phyloP scores from a whole-genome alignment of 2,888 invertebrate species.

The Phragmatobia fuliginosa region DNA sequence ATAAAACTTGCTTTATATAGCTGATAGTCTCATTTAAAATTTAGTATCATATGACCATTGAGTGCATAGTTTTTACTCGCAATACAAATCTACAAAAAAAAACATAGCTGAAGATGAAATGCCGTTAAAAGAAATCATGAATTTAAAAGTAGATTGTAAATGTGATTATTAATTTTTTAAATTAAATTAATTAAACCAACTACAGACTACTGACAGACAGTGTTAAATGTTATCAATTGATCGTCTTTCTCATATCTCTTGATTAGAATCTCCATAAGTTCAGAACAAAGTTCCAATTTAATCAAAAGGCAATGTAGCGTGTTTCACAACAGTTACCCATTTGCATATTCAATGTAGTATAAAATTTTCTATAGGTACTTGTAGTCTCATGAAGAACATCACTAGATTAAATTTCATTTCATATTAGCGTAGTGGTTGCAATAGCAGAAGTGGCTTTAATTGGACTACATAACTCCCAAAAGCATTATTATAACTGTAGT shows the following conservation, averaged over 20 bases:
- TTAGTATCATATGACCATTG: too few species aligned
- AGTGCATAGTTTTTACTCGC: too few species aligned
- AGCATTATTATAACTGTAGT: constrained; percentile 42
- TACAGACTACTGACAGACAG: background rate
- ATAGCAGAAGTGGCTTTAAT: constrained; percentile 20
- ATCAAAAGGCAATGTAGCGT: background rate
- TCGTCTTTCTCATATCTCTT: background rate
- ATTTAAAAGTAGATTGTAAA: background rate
- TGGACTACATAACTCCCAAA: constrained; percentile 30
- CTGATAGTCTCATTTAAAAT: too few species aligned
- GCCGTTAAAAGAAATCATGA: background rate
- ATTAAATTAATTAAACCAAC: too few species aligned
- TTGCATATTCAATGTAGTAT: constrained; percentile 1
- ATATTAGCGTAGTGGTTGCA: constrained; percentile 15
- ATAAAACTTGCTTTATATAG: too few species aligned
- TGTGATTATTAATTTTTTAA: background rate
- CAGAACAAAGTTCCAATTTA: background rate
- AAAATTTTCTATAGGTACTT: background rate
- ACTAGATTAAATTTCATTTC: constrained; percentile 2
- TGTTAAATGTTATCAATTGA: background rate
- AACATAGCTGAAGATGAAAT: background rate
- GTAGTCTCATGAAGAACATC: background rate
- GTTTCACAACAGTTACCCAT: background rate
- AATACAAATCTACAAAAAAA: too few species aligned
- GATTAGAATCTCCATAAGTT: background rate